Evolutionary conservation across 2,888 invertebrate species (phyloP).

Genomic region (Himalopsyche tibetana): DNA sequence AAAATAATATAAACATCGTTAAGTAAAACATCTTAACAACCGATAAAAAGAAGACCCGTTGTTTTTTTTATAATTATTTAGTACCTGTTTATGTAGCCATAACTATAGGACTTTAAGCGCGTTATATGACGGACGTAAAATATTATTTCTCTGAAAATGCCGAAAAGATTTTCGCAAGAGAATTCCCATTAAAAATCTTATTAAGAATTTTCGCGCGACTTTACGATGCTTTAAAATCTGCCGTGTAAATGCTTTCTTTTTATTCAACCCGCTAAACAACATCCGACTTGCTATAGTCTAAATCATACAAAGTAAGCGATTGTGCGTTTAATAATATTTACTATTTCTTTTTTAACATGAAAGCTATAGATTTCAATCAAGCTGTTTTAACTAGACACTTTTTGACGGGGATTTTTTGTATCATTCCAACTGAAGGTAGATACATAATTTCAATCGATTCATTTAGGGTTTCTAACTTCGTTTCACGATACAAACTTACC

Average conservation of each 20-base stretch:
- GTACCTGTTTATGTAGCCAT: background rate
- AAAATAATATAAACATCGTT: background rate
- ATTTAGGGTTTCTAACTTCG: too few relatives aligned
- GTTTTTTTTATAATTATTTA: slow-evolving; percentile 2
- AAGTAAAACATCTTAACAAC: background rate
- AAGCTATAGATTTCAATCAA: too few relatives aligned
- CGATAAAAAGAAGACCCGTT: background rate
- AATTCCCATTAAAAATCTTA: slow-evolving; percentile 42
- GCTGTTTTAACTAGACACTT: too few relatives aligned
- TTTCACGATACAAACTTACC: too few relatives aligned
- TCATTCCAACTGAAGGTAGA: too few relatives aligned
- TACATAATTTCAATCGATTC: too few relatives aligned
- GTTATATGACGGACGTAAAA: slow-evolving; percentile 17
- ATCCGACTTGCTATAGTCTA: background rate
- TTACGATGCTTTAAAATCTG: slow-evolving; percentile 43
- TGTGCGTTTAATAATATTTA: background rate
- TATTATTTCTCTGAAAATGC: slow-evolving; percentile 29
- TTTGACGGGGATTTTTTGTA: too few relatives aligned
- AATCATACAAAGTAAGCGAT: background rate
- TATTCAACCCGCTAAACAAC: slow-evolving; percentile 34
- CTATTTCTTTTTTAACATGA: too few relatives aligned
- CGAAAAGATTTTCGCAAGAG: slow-evolving; percentile 16
- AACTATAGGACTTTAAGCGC: background rate
- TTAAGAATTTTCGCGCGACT: slow-evolving; percentile 30
- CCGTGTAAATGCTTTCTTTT: slow-evolving; percentile 38